Evolutionary conservation across 2,888 invertebrate species (phyloP), one percentile per base, ranked within the genome.

Genomic region (Chymomyza procnemis): DNA sequence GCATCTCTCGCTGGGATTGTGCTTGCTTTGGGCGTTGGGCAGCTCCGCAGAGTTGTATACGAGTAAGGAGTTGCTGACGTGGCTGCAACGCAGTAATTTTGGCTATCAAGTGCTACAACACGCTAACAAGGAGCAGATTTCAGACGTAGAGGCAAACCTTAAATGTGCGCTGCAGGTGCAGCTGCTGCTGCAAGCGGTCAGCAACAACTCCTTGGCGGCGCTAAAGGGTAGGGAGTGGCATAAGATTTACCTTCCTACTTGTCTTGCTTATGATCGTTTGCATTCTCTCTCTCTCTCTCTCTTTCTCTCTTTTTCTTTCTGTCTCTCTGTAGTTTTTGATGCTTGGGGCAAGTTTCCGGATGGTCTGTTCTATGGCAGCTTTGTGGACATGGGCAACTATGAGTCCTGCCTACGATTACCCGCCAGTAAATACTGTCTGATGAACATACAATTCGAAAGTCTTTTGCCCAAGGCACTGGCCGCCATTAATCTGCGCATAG

Each of bases 41-140:
- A 50, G 6, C 18, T 9, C 22, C 6, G 54, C 21, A 12, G 54
- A 34, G n/a, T 5, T 14, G 2, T 61, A 52, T 19, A 18, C 26
- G 12, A 52, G 34, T 12, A 16, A 30, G n/a, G 16, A 64, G 18
- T 26, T 63, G 50, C 14, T 64, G 5, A 41, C 21, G 47, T 83
- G 87, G 87, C 47, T 87, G 69, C 87, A 78, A 61, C 54, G 50
- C 2, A 85, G 80, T 56, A 83, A 87, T 41, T 66, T 87, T 34
- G 83, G 87, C 47, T 78, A 75, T 21, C 85, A 80, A 68, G 84
- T 83, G 22, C 61, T 83, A 2, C 73, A 67, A 18, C 73, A 73
- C 55, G 76, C 71, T 3, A 8, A 59, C 9, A 71, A 63, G 3
- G 26, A 58, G 4, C 69, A 34, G 18, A 18, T 57, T 41, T n/a